A percentile compares a stretch with the other conserved stretches of the same genome.
These are phyloP conservation scores for Acomys russatus DNA, from an alignment of 2,797 vertebrate genomes.

Conservation along the genomic window DNA sequence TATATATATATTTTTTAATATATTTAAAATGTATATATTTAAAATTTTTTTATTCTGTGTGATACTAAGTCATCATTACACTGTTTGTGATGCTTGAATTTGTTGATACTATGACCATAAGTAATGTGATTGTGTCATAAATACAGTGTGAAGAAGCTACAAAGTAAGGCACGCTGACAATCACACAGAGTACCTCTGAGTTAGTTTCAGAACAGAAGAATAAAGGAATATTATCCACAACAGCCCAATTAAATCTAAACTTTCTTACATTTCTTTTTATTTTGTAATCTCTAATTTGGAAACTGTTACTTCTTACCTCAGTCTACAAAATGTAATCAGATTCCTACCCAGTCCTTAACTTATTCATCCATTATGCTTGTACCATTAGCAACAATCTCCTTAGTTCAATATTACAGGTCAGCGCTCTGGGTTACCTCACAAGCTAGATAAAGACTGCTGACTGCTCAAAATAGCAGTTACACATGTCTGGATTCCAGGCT, in stretches of 20 bases:
- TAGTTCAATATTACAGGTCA: not conserved
- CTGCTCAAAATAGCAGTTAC: not conserved
- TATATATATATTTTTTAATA: not conserved
- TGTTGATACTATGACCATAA: not conserved
- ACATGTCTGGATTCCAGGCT: not conserved
- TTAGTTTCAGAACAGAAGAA: constrained; percentile 39
- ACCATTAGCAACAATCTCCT: not conserved
- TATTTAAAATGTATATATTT: constrained; percentile 56
- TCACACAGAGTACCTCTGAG: not conserved
- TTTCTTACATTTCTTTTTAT: not conserved
- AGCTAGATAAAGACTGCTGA: not conserved
- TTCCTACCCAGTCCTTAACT: not conserved
- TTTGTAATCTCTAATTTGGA: not conserved
- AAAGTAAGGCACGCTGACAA: not conserved
- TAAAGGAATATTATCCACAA: not conserved
- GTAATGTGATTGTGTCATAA: constrained; percentile 12
- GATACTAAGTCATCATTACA: constrained; percentile 4
- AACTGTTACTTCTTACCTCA: not conserved
- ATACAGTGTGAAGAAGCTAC: constrained; percentile 37
- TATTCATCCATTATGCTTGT: not conserved
- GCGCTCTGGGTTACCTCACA: not conserved
- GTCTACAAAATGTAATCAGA: not conserved
- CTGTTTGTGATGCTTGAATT: not conserved
- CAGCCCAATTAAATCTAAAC: not conserved
- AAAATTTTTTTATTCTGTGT: constrained; percentile 23